Percentiles rank a stretch among this genome's conserved stretches.
These are phyloP conservation scores for Myotis yumanensis DNA, from an alignment of 2,113 vertebrate species.

Conservation along the genomic window DNA sequence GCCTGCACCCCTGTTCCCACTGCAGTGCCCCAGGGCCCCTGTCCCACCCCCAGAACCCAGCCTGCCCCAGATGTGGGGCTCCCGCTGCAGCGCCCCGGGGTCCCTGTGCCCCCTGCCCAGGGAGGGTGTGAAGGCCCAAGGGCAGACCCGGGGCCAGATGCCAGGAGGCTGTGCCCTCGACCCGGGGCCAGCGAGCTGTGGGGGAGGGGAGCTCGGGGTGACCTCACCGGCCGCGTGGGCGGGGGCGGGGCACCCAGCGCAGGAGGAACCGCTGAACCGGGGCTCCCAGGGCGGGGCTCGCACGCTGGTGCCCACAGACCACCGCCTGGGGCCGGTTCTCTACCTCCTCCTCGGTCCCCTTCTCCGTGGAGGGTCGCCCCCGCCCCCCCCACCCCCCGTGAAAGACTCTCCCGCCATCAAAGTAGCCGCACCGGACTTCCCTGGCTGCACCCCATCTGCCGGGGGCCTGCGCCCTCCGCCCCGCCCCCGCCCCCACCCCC, in stretches of 20 bases:
- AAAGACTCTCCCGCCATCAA: neutral
- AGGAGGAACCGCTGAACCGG: neutral
- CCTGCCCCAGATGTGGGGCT: neutral
- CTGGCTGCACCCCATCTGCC: rapidly evolving
- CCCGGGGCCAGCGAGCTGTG: neutral
- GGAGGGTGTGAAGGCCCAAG: rapidly evolving
- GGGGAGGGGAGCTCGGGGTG: no score
- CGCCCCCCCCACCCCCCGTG: no score
- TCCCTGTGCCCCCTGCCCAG: neutral
- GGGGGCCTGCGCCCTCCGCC: neutral
- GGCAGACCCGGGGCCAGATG: neutral
- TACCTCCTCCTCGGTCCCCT: no score
- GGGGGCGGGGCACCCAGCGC: neutral
- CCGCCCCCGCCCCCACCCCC: rapidly evolving
- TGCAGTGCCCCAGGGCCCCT: neutral
- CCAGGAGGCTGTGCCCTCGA: neutral
- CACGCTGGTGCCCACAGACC: rapidly evolving
- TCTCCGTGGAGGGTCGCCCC: rapidly evolving
- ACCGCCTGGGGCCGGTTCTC: rapidly evolving
- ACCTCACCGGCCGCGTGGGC: neutral
- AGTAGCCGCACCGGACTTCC: neutral
- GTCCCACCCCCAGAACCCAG: neutral
- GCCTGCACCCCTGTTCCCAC: neutral
- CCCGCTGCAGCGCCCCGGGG: rapidly evolving
- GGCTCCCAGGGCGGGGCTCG: no score